Conservation (phyloP, 2,113 vertebrate genomes). For the Craseonycteris thonglongyai region DNA sequence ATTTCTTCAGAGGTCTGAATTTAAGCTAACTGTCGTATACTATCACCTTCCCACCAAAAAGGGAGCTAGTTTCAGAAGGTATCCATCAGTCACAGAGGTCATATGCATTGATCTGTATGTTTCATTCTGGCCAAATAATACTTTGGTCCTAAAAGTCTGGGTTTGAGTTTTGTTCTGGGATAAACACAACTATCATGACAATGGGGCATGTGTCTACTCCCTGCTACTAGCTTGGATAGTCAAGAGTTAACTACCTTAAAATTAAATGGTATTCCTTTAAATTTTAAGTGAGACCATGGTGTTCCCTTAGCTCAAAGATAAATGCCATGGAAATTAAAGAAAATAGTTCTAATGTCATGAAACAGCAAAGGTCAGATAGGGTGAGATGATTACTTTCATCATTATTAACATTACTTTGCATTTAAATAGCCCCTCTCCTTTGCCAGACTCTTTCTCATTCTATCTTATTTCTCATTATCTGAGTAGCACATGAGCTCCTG, state of each 20-base stretch:
- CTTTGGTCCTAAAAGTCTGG: background rate
- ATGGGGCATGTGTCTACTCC: background rate
- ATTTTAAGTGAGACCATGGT: slow-evolving; percentile 26
- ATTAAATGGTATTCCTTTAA: slow-evolving; percentile 27
- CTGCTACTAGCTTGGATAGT: background rate
- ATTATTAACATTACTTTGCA: slow-evolving; percentile 66
- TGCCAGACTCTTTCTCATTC: slow-evolving; percentile 54
- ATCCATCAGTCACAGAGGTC: background rate
- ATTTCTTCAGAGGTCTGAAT: background rate
- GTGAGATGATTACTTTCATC: slow-evolving; percentile 41
- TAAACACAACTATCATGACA: background rate
- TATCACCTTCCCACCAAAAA: background rate
- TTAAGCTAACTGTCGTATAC: background rate
- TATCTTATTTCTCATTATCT: background rate
- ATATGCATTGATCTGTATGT: background rate
- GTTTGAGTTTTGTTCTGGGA: background rate
- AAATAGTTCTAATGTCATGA: slow-evolving; percentile 53
- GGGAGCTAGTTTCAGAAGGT: background rate
- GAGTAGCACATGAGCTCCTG: background rate
- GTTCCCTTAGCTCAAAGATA: slow-evolving; percentile 13
- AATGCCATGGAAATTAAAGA: slow-evolving; percentile 64
- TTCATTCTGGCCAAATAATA: background rate
- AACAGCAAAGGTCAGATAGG: slow-evolving; percentile 60
- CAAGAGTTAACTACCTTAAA: slow-evolving; percentile 32
- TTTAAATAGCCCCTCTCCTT: slow-evolving; percentile 63